Percentiles rank a stretch among this genome's conserved stretches.
Conservation (phyloP, 2,113 vertebrate species). For the Malurus elegans region DNA sequence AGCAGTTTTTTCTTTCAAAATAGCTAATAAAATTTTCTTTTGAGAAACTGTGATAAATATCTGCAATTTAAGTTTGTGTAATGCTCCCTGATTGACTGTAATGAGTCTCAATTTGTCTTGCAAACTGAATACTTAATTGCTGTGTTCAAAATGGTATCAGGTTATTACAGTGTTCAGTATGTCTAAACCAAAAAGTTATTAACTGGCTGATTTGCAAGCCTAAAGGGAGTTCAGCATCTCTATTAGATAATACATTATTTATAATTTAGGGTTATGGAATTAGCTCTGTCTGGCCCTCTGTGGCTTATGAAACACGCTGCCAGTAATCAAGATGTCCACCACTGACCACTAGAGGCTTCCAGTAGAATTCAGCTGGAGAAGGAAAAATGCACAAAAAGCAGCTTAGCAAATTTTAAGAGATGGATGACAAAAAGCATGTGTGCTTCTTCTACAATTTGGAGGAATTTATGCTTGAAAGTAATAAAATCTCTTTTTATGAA, state of each 20-base stretch:
- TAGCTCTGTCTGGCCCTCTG: background rate
- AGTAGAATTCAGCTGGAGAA: background rate
- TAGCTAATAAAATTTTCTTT: background rate
- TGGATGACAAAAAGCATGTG: background rate
- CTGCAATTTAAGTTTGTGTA: background rate
- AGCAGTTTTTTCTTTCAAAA: background rate
- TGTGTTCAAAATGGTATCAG: background rate
- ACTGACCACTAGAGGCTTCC: background rate
- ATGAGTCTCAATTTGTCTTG: slow-evolving; percentile 32
- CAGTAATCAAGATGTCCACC: background rate
- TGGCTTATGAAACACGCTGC: background rate
- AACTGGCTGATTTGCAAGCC: slow-evolving; percentile 5
- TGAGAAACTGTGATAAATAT: slow-evolving; percentile 24
- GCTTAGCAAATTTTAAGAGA: background rate
- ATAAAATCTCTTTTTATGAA: background rate
- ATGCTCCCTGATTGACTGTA: slow-evolving; percentile 36
- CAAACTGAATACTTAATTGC: slow-evolving; percentile 33
- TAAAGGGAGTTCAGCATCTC: background rate
- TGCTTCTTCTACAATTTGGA: background rate
- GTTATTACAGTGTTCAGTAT: slow-evolving; percentile 7
- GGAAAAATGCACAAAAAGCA: fast-evolving
- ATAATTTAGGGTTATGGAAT: background rate
- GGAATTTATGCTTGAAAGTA: background rate
- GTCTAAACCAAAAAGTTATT: background rate
- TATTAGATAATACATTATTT: slow-evolving; percentile 12